Base-by-base conservation (phyloP, 2,888 invertebrate genomes). In the Phyllotreta striolata region DNA sequence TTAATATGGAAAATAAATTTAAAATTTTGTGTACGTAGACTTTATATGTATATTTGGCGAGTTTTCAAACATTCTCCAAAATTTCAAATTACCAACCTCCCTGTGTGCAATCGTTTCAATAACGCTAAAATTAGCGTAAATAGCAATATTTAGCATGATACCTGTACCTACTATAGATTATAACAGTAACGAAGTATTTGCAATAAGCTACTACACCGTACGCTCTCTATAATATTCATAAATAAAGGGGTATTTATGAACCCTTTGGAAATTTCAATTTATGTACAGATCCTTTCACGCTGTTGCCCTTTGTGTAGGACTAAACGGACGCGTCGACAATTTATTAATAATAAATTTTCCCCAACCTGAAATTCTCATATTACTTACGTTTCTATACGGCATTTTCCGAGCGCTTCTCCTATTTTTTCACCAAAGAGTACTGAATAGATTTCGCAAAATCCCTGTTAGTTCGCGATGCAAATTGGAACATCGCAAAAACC, bases 261-360 rank as follows among this genome's bases (percentile, higher is more conserved):
- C 44, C 44, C 44, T 8, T 7, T 44, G 44, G 44, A 44, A 44
- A 44, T 44, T 44, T 44, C 44, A 44, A 44, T 44, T 44, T 44
- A 14, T 44, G 44, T n/a, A 14, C 44, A 44, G 44, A 14, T 44
- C 44, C 44, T 44, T 44, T 44, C 44, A 44, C 44, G 44, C 44
- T 44, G 44, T 6, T 44, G 44, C 44, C 44, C 14, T 44, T 44
- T 44, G 44, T 44, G 44, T 44, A n/a, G 7, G 44, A 14, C 44
- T 44, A 44, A 7, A 44, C 14, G 44, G 44, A 44, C 14, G 44
- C 5, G 14, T 44, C 44, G 44, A 44, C 44, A 44, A 44, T 44
- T 44, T 44, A 44, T 44, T 44, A 44, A 44, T 14, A n/a, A 44
- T 44, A 44, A 44, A 44, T 44, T 44, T 44, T 8, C 44, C 14